Base-by-base conservation (phyloP, 2,797 vertebrate genomes). In the Ispidina picta region DNA sequence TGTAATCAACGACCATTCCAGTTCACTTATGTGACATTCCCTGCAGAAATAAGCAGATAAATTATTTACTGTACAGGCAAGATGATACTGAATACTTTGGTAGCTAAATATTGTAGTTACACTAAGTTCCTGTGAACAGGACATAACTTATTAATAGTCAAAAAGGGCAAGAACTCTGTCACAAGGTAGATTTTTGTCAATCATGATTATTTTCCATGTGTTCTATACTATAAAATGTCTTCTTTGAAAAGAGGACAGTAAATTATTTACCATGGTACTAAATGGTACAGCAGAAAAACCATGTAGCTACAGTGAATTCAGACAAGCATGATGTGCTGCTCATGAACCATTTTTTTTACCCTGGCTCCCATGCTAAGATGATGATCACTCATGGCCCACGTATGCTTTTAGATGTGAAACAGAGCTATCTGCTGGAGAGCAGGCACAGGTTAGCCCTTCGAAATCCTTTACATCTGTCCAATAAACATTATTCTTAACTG, bases 211-310 rank as follows among this genome's bases (percentile, higher is more conserved):
- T 89, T 92, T 89, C 85, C 22, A 8, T 31, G 60, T 80, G 68
- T 77, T 70, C 68, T 41, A 28, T 88, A 52, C 68, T 54, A 68
- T 29, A 76, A 68, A 31, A 86, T 88, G 35, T 37, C 33, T 29
- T 79, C 29, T 71, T 74, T 55, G 60, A 51, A 81, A 74, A 82
- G 52, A 73, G 26, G 46, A 44, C n/a, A 26, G 46, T 95, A 68
- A 95, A 95, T 95, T 79, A 95, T 96, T 96, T 88, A 96, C 33
- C 2, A 3, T 31, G 77, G 93, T 82, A 49, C 74, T 94, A 94
- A 95, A 79, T 59, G 85, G 52, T 93, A 84, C 85, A 91, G 62
- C 35, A 88, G 64, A 66, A 49, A 66, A 86, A 58, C 10, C 49
- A 14, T 65, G 83, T 92, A 95, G 70, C 71, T 83, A 9, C 48